Conservation (phyloP, 2,888 invertebrate genomes). For the Athrips mouffetella region DNA sequence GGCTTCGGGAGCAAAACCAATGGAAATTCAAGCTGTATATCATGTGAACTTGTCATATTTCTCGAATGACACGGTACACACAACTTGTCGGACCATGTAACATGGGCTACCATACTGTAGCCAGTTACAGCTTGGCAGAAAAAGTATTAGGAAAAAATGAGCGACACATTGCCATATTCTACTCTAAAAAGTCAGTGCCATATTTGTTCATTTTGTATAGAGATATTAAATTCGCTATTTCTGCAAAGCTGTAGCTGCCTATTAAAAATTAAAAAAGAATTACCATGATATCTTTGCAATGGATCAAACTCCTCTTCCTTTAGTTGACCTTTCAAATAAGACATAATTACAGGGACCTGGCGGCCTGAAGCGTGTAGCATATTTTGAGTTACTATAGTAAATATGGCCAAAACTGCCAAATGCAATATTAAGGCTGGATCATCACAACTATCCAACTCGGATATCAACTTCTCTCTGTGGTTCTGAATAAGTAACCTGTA, state of each 20-base stretch:
- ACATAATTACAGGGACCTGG: slow-evolving; percentile 90
- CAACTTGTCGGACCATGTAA: too few relatives aligned
- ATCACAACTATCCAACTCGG: slow-evolving; percentile 84
- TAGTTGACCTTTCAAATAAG: slow-evolving; percentile 84
- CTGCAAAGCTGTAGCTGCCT: too few relatives aligned
- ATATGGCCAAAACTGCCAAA: slow-evolving; percentile 86
- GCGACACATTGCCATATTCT: too few relatives aligned
- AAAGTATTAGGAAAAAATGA: too few relatives aligned
- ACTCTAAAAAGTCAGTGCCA: not conserved
- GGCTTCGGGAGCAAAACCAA: too few relatives aligned
- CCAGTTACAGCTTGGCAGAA: too few relatives aligned
- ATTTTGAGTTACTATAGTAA: slow-evolving; percentile 87
- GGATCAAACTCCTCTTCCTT: slow-evolving; percentile 80
- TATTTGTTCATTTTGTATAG: not conserved
- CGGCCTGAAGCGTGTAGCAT: slow-evolving; percentile 96
- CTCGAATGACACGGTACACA: too few relatives aligned
- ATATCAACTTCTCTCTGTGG: slow-evolving; percentile 88
- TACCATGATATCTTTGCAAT: slow-evolving; percentile 89
- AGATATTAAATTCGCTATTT: too few relatives aligned
- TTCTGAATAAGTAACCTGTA: slow-evolving; percentile 84
- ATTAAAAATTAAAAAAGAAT: slow-evolving; percentile 30
- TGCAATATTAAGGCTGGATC: slow-evolving; percentile 90
- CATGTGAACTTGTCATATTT: too few relatives aligned
- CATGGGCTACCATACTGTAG: too few relatives aligned
- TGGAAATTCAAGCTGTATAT: too few relatives aligned